phyloP scores from a whole-genome alignment of 2,797 vertebrate species.

The Pseudochromis fuscus region DNA sequence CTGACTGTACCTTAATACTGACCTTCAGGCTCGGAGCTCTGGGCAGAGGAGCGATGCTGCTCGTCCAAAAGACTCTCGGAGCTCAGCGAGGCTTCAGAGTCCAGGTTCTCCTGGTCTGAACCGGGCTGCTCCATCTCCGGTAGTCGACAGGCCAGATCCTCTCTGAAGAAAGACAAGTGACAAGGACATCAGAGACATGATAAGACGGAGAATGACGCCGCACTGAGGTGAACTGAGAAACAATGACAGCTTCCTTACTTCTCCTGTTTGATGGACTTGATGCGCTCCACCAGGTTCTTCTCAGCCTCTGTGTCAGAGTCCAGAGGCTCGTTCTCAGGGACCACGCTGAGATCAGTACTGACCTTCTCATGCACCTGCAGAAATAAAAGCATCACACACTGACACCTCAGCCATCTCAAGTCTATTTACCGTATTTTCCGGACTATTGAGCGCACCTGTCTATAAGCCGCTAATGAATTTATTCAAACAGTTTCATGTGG shows the following conservation, averaged over 20 bases:
- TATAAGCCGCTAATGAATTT: no score
- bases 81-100: slow-evolving; percentile 94
- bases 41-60: slow-evolving; percentile 78
- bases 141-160: slow-evolving; percentile 94
- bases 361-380: slow-evolving; percentile 82
- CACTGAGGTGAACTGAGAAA: not conserved
- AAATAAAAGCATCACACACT: slow-evolving; percentile 41
- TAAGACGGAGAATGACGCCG: not conserved
- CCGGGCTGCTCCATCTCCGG: slow-evolving; percentile 96
- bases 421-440: no score
- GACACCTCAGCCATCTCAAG: not conserved
- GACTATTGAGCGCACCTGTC: no score
- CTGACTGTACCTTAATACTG: slow-evolving; percentile 87
- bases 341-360: slow-evolving; percentile 77
- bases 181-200: not conserved
- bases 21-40: slow-evolving; percentile 89
- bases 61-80: slow-evolving; percentile 96
- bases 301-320: slow-evolving; percentile 87
- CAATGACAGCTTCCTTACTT: slow-evolving; percentile 87
- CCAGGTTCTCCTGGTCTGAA: slow-evolving; percentile 96
- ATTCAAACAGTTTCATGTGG: no score
- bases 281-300: slow-evolving; percentile 91
- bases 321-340: slow-evolving; percentile 88
- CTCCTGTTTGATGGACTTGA: slow-evolving; percentile 97
- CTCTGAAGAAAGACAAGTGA: slow-evolving; percentile 79